phyloP scores from a whole-genome alignment of 2,113 vertebrate genomes.

The Phylloscopus trochiloides region DNA sequence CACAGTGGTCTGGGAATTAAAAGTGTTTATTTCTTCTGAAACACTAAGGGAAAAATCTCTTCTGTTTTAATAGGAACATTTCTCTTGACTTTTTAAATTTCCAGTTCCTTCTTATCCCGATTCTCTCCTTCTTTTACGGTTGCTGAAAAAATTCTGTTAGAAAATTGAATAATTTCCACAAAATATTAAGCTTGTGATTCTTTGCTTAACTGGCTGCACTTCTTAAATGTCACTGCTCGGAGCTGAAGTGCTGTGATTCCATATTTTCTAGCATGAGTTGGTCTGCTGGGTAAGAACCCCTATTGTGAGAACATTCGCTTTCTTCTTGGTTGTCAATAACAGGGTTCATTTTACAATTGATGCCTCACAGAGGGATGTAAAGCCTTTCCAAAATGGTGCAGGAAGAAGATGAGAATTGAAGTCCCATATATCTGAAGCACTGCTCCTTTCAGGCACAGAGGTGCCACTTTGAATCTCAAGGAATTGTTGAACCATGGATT shows the following conservation, averaged over 20 bases:
- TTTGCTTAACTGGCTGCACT: not conserved
- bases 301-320: not conserved
- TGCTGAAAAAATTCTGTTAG: not conserved
- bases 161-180: not conserved
- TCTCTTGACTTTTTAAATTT: not conserved
- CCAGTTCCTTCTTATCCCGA: not conserved
- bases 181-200: not conserved
- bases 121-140: not conserved
- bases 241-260: not conserved
- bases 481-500: not conserved
- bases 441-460: not conserved
- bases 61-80: not conserved
- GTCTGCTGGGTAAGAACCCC: not conserved
- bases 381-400: not conserved
- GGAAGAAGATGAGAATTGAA: not conserved
- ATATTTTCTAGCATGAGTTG: not conserved
- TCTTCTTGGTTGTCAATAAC: not conserved
- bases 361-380: not conserved
- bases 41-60: not conserved
- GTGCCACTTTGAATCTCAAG: not conserved
- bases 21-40: constrained; percentile 26
- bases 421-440: not conserved
- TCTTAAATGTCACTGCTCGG: not conserved
- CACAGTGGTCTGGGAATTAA: not conserved
- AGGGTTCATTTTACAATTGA: not conserved